Evolutionary conservation across 2,113 vertebrate genomes (phyloP), one percentile per base, ranked within the genome.

Genomic region (Callipepla californica): DNA sequence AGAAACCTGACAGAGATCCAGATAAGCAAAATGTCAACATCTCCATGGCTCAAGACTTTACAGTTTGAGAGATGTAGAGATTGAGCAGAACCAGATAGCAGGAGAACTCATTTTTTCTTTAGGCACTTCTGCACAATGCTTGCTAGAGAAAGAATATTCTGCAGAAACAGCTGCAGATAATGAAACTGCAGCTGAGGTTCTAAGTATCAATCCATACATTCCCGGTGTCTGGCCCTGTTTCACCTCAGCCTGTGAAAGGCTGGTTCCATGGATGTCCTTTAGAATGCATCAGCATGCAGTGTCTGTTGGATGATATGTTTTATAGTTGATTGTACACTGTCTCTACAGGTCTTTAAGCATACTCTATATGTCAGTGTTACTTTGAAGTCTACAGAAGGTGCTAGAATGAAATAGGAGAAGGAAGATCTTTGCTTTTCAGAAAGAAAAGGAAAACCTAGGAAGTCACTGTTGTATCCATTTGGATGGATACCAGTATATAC

Each of bases 401-500:
- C 11, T 79, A 69, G 26, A 89, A 63, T 47, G 70, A 81, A 91
- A 55, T 2, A 75, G 19, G 40, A 84, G 14, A 83, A 2, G 32
- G 13, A 87, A 85, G 26, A 59, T 6, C 4, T 13, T 51, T 36
- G 4, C 14, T 80, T 77, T 65, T 65, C 55, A 48, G 15, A 67
- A 67, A 32, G 6, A 61, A 57, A 61, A 25, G 30, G 15, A 0
- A 2, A 13, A 47, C 4, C 65, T 69, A 65, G 53, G 4, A 68
- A 59, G 2, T 32, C 42, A 42, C 32, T 63, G 30, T 3, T 6
- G 13, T 30, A 26, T 58, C 38, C 42, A 30, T 66, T 30, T 67
- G 16, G 5, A 70, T 48, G 66, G 3, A 34, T 50, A 36, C 3
- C 0, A 0, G 23, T 28, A 90, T 69, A 69, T 70, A 73, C 66